Conservation (phyloP, 2,888 invertebrate species). For the Steinernema hermaphroditum region DNA sequence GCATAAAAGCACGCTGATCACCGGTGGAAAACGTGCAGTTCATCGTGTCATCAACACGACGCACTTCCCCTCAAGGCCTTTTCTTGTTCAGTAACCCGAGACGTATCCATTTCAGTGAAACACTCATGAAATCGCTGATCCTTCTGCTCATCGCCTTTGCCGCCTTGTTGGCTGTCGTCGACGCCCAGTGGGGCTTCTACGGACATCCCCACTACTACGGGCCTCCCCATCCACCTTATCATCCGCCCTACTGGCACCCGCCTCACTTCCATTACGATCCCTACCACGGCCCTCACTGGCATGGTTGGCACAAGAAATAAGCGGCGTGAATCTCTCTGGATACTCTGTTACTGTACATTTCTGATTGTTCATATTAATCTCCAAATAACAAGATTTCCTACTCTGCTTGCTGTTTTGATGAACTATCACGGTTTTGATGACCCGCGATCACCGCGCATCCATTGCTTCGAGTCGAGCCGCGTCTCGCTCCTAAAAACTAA, state of each 20-base stretch:
- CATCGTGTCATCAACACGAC: not conserved
- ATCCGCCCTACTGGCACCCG: not conserved
- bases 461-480: too few relatives aligned
- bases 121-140: not conserved
- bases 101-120: not conserved
- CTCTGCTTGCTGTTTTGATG: too few relatives aligned
- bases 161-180: not conserved
- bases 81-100: not conserved
- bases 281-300: not conserved
- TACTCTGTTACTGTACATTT: too few relatives aligned
- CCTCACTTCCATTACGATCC: not conserved
- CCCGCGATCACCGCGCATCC: too few relatives aligned
- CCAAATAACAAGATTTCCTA: too few relatives aligned
- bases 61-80: slow-evolving; percentile 5
- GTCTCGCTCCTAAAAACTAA: too few relatives aligned
- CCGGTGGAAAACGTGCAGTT: not conserved
- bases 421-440: too few relatives aligned
- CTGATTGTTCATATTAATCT: too few relatives aligned
- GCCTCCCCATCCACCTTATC: not conserved
- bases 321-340: too few relatives aligned
- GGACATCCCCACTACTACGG: not conserved
- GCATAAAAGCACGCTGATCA: not conserved
- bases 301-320: not conserved
- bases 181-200: slow-evolving; percentile 4
- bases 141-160: not conserved